A percentile compares a stretch with the other conserved stretches of the same genome.
Conservation (phyloP, 2,888 invertebrate genomes). For the Volucella zonaria region DNA sequence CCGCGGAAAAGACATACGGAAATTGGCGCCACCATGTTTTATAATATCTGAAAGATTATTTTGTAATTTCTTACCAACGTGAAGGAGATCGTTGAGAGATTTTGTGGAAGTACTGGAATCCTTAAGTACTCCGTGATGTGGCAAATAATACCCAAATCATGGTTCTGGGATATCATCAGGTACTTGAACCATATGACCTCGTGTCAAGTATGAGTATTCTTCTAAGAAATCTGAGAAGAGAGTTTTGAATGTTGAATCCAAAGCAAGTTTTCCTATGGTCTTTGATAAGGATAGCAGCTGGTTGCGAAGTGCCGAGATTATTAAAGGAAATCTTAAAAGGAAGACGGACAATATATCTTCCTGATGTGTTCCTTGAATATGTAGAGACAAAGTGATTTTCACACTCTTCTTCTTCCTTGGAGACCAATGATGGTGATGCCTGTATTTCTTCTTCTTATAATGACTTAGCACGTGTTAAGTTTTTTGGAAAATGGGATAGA, state of each 20-base stretch:
- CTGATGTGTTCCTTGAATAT: not conserved
- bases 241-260: too few relatives aligned
- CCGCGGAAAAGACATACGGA: slow-evolving; percentile 5
- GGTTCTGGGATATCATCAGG: too few relatives aligned
- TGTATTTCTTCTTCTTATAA: slow-evolving; percentile 15
- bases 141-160: too few relatives aligned
- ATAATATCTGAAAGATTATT: slow-evolving; percentile 10
- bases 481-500: too few relatives aligned
- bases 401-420: not conserved
- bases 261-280: not conserved
- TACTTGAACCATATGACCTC: too few relatives aligned
- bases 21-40: not conserved
- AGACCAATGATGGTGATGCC: not conserved
- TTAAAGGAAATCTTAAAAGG: not conserved
- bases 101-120: too few relatives aligned
- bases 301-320: not conserved
- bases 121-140: too few relatives aligned
- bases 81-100: too few relatives aligned
- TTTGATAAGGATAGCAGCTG: not conserved
- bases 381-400: not conserved
- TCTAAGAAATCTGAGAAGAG: too few relatives aligned
- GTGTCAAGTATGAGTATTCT: too few relatives aligned
- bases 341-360: slow-evolving; percentile 5
- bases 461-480: too few relatives aligned
- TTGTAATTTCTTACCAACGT: slow-evolving; percentile 8